Conservation (phyloP, 1,140 invertebrate species). For the Ostrea denselamellosa region DNA sequence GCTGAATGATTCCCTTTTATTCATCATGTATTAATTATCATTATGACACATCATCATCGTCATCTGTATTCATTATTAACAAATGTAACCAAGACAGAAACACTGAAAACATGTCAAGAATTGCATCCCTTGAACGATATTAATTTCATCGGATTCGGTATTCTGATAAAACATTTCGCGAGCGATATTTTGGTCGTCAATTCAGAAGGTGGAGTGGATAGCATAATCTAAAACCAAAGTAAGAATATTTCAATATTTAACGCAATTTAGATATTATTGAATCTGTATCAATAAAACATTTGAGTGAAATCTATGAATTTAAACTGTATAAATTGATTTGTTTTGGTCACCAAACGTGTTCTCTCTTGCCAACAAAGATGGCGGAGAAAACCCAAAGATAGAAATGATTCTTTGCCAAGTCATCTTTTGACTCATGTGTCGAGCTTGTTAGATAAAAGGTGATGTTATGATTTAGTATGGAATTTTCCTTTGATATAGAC, state of each 20-base stretch:
- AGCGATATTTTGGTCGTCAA: neutral
- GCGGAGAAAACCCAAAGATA: neutral
- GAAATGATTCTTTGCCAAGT: slow-evolving; percentile 1
- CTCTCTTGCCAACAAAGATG: slow-evolving; percentile 36
- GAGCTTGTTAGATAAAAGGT: neutral
- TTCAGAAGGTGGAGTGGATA: neutral
- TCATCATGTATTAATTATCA: too few relatives aligned
- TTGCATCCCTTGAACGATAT: too few relatives aligned
- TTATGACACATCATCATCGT: too few relatives aligned
- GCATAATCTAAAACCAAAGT: neutral
- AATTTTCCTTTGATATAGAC: neutral
- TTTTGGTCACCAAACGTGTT: slow-evolving; percentile 23
- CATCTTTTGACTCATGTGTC: neutral
- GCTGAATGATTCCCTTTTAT: too few relatives aligned
- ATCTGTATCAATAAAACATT: neutral
- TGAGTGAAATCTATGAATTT: neutral
- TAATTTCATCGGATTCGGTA: neutral
- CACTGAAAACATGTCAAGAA: too few relatives aligned
- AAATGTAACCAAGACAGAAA: too few relatives aligned
- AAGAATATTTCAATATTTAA: neutral
- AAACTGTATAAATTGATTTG: neutral
- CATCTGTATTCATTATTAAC: too few relatives aligned
- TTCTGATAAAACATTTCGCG: neutral
- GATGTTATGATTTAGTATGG: neutral
- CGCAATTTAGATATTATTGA: neutral